These are phyloP conservation scores for Microcebus jonahi DNA, from an alignment of 2,113 vertebrate genomes.

Conservation along the genomic window DNA sequence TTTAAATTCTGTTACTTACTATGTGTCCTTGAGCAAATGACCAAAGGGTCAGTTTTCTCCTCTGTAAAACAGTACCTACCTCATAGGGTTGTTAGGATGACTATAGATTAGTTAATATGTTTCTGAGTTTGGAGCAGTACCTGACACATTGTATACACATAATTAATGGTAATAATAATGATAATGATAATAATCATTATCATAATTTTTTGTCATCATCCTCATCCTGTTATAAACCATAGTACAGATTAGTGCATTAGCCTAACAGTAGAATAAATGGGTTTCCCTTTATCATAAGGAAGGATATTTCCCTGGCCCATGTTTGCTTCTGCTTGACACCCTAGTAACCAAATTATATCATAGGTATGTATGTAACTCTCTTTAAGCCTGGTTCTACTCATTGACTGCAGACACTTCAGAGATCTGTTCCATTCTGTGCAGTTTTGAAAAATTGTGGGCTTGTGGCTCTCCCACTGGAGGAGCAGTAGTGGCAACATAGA, in stretches of 20 bases:
- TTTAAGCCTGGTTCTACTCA: background rate
- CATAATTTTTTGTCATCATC: background rate
- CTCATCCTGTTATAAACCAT: background rate
- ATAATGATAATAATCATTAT: background rate
- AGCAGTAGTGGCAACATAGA: background rate
- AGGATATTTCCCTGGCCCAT: background rate
- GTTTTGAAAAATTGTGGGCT: background rate
- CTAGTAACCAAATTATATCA: background rate
- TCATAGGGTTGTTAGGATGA: background rate
- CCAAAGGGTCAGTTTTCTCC: background rate
- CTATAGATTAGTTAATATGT: slow-evolving; percentile 32
- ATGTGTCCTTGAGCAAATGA: slow-evolving; percentile 25
- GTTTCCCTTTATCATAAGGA: slow-evolving; percentile 6
- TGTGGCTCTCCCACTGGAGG: background rate
- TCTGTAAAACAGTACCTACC: background rate
- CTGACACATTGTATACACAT: background rate
- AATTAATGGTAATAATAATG: background rate
- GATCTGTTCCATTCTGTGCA: background rate
- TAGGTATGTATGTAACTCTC: background rate
- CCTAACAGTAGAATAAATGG: background rate
- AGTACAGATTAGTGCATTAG: background rate
- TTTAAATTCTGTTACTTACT: slow-evolving; percentile 30
- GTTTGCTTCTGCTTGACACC: background rate
- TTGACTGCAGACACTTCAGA: background rate
- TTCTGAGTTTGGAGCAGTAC: background rate